Evolutionary conservation across 2,888 invertebrate genomes (phyloP).

Genomic region (Latheticus oryzae): DNA sequence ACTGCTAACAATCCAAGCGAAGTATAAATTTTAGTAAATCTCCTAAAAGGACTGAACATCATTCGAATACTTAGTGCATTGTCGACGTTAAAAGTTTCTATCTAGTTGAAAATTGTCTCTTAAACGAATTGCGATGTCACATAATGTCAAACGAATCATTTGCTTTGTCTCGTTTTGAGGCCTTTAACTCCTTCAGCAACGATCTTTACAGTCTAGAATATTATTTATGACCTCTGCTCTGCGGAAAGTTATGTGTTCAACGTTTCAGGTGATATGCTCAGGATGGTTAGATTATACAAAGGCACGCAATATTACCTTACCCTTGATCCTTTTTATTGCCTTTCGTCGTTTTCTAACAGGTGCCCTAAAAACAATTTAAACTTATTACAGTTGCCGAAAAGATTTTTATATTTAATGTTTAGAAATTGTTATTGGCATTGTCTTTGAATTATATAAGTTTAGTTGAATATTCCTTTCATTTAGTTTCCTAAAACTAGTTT

Average conservation of each 20-base stretch:
- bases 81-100: slow-evolving; percentile 9
- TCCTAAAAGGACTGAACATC: slow-evolving; percentile 15
- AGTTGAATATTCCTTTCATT: no score
- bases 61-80: slow-evolving; percentile 6
- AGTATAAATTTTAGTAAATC: slow-evolving; percentile 22
- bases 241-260: slow-evolving; percentile 13
- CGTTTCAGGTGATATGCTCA: slow-evolving; percentile 7
- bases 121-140: slow-evolving; percentile 10
- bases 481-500: no score
- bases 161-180: slow-evolving; percentile 11
- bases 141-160: slow-evolving; percentile 6
- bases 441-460: no score
- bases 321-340: slow-evolving; percentile 18
- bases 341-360: slow-evolving; percentile 21
- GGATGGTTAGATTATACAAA: slow-evolving; percentile 14
- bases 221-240: slow-evolving; percentile 14
- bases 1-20: slow-evolving; percentile 14
- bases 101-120: slow-evolving; percentile 3
- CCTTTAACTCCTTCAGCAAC: not conserved
- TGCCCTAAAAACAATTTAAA: no score
- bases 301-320: slow-evolving; percentile 23
- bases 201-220: slow-evolving; percentile 1
- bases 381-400: no score
- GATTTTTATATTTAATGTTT: no score
- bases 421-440: no score